Base-by-base conservation (phyloP, 2,888 invertebrate genomes). In the Archips crataeganus region DNA sequence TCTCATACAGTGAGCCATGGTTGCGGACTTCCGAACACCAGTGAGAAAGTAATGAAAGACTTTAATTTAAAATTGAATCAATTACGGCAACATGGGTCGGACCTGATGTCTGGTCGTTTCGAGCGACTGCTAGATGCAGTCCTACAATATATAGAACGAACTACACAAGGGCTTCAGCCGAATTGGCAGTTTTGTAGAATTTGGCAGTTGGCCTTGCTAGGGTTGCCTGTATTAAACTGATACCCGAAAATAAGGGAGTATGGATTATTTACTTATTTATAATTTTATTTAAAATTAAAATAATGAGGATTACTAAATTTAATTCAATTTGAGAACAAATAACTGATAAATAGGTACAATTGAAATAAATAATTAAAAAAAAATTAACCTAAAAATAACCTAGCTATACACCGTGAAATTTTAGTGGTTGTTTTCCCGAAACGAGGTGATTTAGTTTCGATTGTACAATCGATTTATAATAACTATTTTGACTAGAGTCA, bases 1-100 rank as follows among this genome's bases (percentile, higher is more conserved):
- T 95, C 96, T 95, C 88, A 95, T 95, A 95, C 96, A 97, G 95
- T 96, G 96, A 94, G 96, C 97, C 97, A 97, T 97, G 95, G 95
- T 95, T 87, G 89, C 91, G 78, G 93, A 94, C 93, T 85, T 85
- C 79, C 84, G 83, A 86, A 85, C 86, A 81, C 81, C 76, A 79
- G 85, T 80, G 10, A 81, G 81, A 79, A 81, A 83, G 79, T 79
- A 81, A 81, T 80, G 79, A 81, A 81, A 79, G 75, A 80, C 79
- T 78, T 81, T 79, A 78, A 75, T 78, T 81, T 79, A 78, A 75
- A 82, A 81, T 84, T 85, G 85, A 79, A 81, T 82, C 78, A 84
- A 85, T 88, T 82, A 85, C 80, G 85, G 90, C 87, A 87, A 90
- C 94, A 94, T 94, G 90, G 92, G 88, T 89, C 82, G 77, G 79